phyloP scores from a whole-genome alignment of 2,113 vertebrate genomes.

The Podarcis raffonei region DNA sequence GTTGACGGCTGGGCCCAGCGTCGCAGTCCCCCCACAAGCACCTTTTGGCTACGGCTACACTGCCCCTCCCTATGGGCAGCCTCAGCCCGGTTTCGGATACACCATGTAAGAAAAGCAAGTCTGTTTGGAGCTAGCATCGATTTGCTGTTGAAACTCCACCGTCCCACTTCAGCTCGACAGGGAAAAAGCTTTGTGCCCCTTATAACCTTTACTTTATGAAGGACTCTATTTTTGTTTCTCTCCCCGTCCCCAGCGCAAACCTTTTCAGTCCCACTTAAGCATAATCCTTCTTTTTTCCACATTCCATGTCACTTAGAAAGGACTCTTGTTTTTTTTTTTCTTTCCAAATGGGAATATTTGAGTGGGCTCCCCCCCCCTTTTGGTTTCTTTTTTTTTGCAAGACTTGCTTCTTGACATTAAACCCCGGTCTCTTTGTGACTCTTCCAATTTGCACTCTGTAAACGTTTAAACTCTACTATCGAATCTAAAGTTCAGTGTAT shows the following conservation, averaged over 20 bases:
- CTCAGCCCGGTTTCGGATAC: conserved; percentile 95
- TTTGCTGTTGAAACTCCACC: conserved; percentile 86
- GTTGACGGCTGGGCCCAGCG: conserved; percentile 96
- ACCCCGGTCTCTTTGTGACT: conserved; percentile 86
- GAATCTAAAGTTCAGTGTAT: conserved; percentile 89
- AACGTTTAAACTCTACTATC: conserved; percentile 91
- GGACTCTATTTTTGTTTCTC: conserved; percentile 88
- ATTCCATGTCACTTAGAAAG: conserved; percentile 91
- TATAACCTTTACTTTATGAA: conserved; percentile 93
- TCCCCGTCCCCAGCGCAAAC: conserved; percentile 75
- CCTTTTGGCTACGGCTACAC: conserved; percentile 94
- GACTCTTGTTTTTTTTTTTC: conserved; percentile 77
- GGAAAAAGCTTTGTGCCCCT: conserved; percentile 79
- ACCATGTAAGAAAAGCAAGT: conserved; percentile 87
- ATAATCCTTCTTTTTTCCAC: conserved; percentile 86
- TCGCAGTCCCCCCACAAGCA: conserved; percentile 91
- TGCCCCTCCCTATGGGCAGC: conserved; percentile 88
- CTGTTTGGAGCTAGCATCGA: conserved; percentile 76
- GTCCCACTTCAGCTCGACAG: conserved; percentile 80
- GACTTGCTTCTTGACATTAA: conserved; percentile 83
- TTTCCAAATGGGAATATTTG: conserved; percentile 75
- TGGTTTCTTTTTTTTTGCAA: conserved; percentile 53
- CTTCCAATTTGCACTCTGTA: conserved; percentile 98
- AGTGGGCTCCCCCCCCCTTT: conserved; percentile 68
- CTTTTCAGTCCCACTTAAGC: conserved; percentile 81